These are phyloP conservation scores for Geotrupes spiniger DNA, from an alignment of 2,888 invertebrate genomes.

Conservation along the genomic window DNA sequence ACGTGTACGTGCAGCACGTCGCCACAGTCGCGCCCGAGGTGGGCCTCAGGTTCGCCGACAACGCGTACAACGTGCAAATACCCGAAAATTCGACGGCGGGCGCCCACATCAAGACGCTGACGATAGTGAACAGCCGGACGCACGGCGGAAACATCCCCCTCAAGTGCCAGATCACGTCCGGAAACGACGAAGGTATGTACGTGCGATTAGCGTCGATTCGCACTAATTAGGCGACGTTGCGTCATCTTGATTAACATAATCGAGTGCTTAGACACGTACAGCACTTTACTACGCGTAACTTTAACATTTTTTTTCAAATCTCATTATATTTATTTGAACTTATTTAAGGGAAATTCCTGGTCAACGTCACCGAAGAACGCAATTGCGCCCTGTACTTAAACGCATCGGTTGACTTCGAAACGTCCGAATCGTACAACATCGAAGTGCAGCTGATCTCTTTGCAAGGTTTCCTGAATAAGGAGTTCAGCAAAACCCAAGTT, in stretches of 20 bases:
- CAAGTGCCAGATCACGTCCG: slow-evolving; percentile 74
- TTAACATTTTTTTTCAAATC: neutral
- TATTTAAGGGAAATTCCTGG: slow-evolving; percentile 67
- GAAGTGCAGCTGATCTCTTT: slow-evolving; percentile 77
- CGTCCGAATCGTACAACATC: slow-evolving; percentile 66
- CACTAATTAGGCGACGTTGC: too few species aligned
- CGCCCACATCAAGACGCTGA: slow-evolving; percentile 66
- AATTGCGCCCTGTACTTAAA: slow-evolving; percentile 80
- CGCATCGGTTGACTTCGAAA: slow-evolving; percentile 77
- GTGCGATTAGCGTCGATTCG: too few species aligned
- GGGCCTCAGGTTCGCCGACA: slow-evolving; percentile 85
- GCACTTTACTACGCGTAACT: too few species aligned
- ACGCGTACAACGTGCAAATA: slow-evolving; percentile 77
- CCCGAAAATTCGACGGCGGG: slow-evolving; percentile 72
- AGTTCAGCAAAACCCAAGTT: slow-evolving; percentile 70
- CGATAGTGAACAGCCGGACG: slow-evolving; percentile 70
- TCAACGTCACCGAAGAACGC: slow-evolving; percentile 71
- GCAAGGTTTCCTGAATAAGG: slow-evolving; percentile 77
- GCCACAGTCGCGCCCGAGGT: slow-evolving; percentile 64
- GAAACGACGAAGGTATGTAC: slow-evolving; percentile 76
- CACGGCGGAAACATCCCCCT: slow-evolving; percentile 69
- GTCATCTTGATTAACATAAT: too few species aligned
- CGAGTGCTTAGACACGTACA: too few species aligned
- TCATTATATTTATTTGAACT: slow-evolving; percentile 17
- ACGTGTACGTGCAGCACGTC: slow-evolving; percentile 79